Conservation (phyloP, 2,797 vertebrate genomes). For the Tympanoctomys barrerae region DNA sequence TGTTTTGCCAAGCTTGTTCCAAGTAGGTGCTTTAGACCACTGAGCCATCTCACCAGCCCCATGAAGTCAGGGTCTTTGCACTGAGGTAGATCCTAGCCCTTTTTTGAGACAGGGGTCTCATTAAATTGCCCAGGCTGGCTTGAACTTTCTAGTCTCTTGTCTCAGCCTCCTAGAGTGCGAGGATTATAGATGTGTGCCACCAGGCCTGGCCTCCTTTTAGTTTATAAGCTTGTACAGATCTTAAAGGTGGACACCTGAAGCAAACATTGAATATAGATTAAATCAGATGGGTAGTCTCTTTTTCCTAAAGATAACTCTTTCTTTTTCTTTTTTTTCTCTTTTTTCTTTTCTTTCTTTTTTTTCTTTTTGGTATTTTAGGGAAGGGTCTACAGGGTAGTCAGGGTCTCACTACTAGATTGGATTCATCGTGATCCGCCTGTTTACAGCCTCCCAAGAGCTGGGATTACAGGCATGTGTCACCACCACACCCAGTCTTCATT, state of each 20-base stretch:
- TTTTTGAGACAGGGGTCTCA: not conserved
- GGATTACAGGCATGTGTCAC: no score
- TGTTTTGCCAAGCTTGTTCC: no score
- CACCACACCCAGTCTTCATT: no score
- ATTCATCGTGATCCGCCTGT: no score
- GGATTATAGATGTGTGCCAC: not conserved
- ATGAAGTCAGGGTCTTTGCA: not conserved
- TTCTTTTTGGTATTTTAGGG: no score
- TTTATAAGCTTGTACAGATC: not conserved
- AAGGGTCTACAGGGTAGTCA: no score
- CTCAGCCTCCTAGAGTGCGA: not conserved
- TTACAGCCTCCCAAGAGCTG: no score
- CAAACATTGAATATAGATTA: constrained; percentile 35
- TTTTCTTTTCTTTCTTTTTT: no score
- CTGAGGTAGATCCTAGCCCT: not conserved
- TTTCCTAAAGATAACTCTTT: not conserved
- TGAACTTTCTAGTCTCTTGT: not conserved
- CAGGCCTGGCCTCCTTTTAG: not conserved
- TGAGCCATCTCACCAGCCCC: no score
- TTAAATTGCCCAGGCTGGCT: not conserved
- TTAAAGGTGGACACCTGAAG: constrained; percentile 36
- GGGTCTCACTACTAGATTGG: no score
- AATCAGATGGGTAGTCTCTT: not conserved
- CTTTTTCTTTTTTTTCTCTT: no score
- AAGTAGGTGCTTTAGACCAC: no score